Conservation (phyloP, 2,888 invertebrate genomes). For the Micoletzkya japonica region DNA sequence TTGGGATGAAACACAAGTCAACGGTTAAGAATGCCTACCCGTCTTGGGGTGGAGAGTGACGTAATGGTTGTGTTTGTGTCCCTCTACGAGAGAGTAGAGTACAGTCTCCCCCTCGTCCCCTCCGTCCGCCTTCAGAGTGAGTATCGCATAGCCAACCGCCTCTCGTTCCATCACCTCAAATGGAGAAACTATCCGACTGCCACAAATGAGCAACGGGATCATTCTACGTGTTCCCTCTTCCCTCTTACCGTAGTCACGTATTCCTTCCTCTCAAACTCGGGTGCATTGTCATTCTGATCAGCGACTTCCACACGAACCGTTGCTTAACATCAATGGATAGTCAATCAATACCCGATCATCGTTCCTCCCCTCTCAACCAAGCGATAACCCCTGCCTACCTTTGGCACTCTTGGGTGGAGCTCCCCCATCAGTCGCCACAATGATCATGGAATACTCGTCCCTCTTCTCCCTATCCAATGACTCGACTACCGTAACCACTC, state of each 20-base stretch:
- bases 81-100: constrained; percentile 34
- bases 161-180: constrained; percentile 44
- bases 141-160: constrained; percentile 45
- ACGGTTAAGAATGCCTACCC: too few relatives aligned
- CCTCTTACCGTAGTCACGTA: constrained; percentile 38
- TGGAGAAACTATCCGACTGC: too few relatives aligned
- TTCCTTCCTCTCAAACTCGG: constrained; percentile 54
- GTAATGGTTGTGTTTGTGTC: constrained; percentile 30
- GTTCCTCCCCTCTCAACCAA: neutral
- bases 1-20: neutral
- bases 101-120: constrained; percentile 69
- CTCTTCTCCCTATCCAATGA: constrained; percentile 85
- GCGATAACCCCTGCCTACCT: constrained; percentile 20
- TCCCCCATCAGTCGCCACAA: constrained; percentile 73
- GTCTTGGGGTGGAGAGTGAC: constrained; percentile 33
- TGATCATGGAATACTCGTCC: constrained; percentile 55
- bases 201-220: neutral
- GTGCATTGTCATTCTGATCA: constrained; percentile 67
- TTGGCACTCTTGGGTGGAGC: constrained; percentile 59
- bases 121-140: constrained; percentile 63
- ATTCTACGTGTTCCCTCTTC: neutral
- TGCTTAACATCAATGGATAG: constrained; percentile 32
- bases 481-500: constrained; percentile 83
- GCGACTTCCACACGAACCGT: constrained; percentile 40
- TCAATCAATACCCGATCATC: neutral